Percentiles rank a stretch among this genome's conserved stretches.
Evolutionary conservation across 2,797 vertebrate species (phyloP).

Genomic region (Clarias platycephalus): DNA sequence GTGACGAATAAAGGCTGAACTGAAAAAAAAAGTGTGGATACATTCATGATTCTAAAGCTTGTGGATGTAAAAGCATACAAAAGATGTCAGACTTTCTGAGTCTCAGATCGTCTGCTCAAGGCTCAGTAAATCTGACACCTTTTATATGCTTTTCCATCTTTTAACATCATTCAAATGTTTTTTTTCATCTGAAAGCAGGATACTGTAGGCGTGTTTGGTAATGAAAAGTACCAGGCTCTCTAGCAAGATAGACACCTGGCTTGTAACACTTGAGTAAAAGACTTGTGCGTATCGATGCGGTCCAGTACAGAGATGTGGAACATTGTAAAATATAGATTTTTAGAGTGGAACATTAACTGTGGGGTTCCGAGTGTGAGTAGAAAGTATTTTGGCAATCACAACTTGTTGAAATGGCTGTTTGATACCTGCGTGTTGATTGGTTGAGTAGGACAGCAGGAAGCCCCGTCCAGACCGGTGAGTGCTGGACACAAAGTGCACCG

Average conservation of each 20-base stretch:
- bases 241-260: background rate
- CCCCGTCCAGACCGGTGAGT: slow-evolving; percentile 83
- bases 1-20: no score
- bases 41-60: no score
- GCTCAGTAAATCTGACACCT: background rate
- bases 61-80: no score
- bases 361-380: background rate
- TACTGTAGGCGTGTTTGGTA: background rate
- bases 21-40: no score
- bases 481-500: slow-evolving; percentile 77
- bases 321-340: background rate
- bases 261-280: background rate
- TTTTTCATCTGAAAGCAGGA: background rate
- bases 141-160: background rate
- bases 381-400: background rate
- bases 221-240: background rate
- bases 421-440: slow-evolving; percentile 75
- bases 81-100: background rate
- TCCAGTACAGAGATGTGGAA: background rate
- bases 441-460: slow-evolving; percentile 83
- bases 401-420: background rate
- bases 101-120: background rate
- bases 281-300: background rate
- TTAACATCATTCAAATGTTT: background rate
- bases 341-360: background rate